Conservation (phyloP, 2,888 invertebrate genomes). For the Drosophila tripunctata region DNA sequence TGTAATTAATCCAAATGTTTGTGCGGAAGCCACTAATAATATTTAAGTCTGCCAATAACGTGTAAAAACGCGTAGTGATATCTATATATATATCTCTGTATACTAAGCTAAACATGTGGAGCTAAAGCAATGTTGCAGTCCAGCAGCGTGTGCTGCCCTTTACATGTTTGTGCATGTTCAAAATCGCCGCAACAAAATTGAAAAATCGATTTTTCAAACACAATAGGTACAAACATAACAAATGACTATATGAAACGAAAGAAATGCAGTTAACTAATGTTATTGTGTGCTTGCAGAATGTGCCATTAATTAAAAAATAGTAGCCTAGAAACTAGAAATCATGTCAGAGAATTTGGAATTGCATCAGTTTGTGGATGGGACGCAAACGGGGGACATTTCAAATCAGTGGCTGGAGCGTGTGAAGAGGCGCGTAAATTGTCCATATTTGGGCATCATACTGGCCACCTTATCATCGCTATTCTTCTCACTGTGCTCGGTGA, state of each 20-base stretch:
- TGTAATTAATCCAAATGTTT: conserved; percentile 12
- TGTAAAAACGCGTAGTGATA: not conserved
- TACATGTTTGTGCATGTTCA: conserved; percentile 6
- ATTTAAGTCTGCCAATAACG: not conserved
- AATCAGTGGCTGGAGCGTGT: conserved; percentile 78
- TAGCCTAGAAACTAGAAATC: conserved; percentile 21
- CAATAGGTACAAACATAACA: conserved; percentile 32
- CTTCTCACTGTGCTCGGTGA: conserved; percentile 95
- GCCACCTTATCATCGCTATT: conserved; percentile 95
- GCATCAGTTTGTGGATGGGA: conserved; percentile 90
- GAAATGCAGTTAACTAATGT: not conserved
- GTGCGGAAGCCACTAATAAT: not conserved
- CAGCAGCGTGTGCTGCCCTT: conserved; percentile 33
- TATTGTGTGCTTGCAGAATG: conserved; percentile 50
- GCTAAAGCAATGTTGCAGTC: conserved; percentile 30
- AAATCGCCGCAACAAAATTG: conserved; percentile 27
- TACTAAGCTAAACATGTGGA: conserved; percentile 7
- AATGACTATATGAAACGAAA: not conserved
- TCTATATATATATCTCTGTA: no score
- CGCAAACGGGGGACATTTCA: conserved; percentile 76
- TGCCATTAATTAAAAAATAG: conserved; percentile 40
- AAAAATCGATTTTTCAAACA: conserved; percentile 55
- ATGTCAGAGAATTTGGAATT: conserved; percentile 93
- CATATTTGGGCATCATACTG: conserved; percentile 92
- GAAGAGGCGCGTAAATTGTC: conserved; percentile 86